Base-by-base conservation (phyloP, 2,888 invertebrate species). In the Stenurella melanura region DNA sequence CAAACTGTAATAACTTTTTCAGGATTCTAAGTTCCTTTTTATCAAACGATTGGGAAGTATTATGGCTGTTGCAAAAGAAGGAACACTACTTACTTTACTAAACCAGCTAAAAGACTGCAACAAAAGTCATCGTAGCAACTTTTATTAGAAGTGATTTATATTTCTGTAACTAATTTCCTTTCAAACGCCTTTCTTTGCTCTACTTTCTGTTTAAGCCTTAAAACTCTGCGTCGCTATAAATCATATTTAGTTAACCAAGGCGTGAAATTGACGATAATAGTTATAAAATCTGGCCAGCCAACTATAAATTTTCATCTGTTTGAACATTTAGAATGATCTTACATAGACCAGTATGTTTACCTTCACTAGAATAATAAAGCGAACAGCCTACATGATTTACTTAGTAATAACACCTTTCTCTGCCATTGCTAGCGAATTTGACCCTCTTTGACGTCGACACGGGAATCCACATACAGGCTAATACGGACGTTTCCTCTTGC, bases 231-330 rank as follows among this genome's bases (percentile, higher is more conserved):
- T 12, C 15, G 15, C 42, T 15, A 42, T 42, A 42, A 42, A 71
- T 38, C 60, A 71, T 17, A 60, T 60, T 60, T 30, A 60, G 21
- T 60, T 60, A 18, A 60, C 21, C 60, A 60, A 21, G 30, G 30
- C 60, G 30, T 30, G 15, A 60, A 60, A 60, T 26, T 15, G 21
- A 26, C 5, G 60, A 21, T 30, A 21, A 21, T 12, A 60, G 11
- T 17, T 42, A 17, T n/a, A 73, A 60, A 74, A 12, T 42, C 42
- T 42, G 42, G 15, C 15, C 42, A 42, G 42, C 15, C 42, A 42
- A 15, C 42, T 42, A 42, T 42, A 42, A 42, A 42, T 42, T 42
- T 42, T 42, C 42, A 42, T 42, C 12, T 42, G 42, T 1, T n/a
- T n/a, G n/a, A n/a, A 42, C 42, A 42, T 42, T 42, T 42, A 42